Base-by-base conservation (phyloP, 2,113 vertebrate species). In the Gambusia holbrooki region DNA sequence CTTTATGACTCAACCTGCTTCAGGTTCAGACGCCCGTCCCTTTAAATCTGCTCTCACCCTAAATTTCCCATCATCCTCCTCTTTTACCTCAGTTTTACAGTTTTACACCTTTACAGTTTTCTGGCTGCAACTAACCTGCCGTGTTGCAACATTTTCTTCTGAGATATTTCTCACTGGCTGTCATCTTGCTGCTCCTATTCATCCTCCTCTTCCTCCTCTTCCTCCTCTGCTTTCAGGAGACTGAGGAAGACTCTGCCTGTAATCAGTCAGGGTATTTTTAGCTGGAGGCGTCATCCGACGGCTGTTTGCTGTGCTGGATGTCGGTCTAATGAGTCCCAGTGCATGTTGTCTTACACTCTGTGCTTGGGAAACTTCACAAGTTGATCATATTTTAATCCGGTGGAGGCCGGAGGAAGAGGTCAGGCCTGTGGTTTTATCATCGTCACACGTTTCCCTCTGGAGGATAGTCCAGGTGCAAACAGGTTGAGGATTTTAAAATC, bases 61-160 rank as follows among this genome's bases (percentile, higher is more conserved):
- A 70, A 61, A 76, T 61, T 69, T 76, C 14, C 66, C 72, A 66
- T 62, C 66, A 82, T 88, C 80, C 68, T 84, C 80, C 85, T 80
- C 72, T 71, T n/a, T 83, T 84, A 73, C 81, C 73, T 74, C 1
- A 77, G 72, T 54, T 27, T 27, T 27, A 27, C 27, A 27, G 78
- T 33, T 51, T 42, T 84, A 75, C 83, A 89, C 80, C 79, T 87
- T 81, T 76, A 74, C 84, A 84, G 84, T 80, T 79, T 69, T 90
- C 84, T 84, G 76, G 54, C 27, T 54, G 80, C 84, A n/a, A 70
- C 80, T 30, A 58, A n/a, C 54, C 13, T 89, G 87, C 92, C 89
- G 42, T 83, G 89, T 90, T 82, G 79, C 88, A 88, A 92, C 88
- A 89, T 87, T 92, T 91, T 84, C 77, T 51, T 76, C 69, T 69